Evolutionary conservation across 1,140 invertebrate genomes (phyloP).

Genomic region (Trissolcus basalis): DNA sequence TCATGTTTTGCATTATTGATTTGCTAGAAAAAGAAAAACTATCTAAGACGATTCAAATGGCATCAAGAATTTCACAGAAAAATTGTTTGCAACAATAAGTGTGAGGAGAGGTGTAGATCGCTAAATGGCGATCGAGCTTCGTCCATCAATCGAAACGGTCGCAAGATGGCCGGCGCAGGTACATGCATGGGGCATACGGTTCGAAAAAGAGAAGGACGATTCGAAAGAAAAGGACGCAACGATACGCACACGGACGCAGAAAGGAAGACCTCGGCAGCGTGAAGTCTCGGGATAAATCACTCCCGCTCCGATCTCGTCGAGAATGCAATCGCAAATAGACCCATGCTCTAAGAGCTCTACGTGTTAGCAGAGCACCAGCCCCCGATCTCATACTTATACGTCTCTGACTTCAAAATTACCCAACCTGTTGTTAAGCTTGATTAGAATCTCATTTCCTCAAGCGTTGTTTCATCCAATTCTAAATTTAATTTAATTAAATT

Average conservation of each 20-base stretch:
- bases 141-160: slow-evolving; percentile 65
- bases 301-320: slow-evolving; percentile 62
- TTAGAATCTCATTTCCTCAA: slow-evolving; percentile 28
- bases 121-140: slow-evolving; percentile 56
- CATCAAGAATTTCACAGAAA: background rate
- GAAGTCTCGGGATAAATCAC: slow-evolving; percentile 69
- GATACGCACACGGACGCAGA: slow-evolving; percentile 48
- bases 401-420: slow-evolving; percentile 43
- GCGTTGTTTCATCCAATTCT: slow-evolving; percentile 6
- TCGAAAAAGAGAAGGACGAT: slow-evolving; percentile 42
- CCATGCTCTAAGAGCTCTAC: slow-evolving; percentile 42
- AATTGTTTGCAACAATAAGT: slow-evolving; percentile 10
- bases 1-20: too few relatives aligned
- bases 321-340: slow-evolving; percentile 61
- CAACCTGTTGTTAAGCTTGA: slow-evolving; percentile 38
- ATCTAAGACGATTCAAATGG: too few relatives aligned
- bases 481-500: too few relatives aligned
- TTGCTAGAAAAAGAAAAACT: too few relatives aligned
- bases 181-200: slow-evolving; percentile 57
- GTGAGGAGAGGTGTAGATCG: slow-evolving; percentile 49
- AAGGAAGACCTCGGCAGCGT: slow-evolving; percentile 53
- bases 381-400: slow-evolving; percentile 35
- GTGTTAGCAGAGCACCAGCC: slow-evolving; percentile 28
- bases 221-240: slow-evolving; percentile 21
- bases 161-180: slow-evolving; percentile 67